Conservation (phyloP, 1,140 invertebrate genomes). For the Uloborus diversus region DNA sequence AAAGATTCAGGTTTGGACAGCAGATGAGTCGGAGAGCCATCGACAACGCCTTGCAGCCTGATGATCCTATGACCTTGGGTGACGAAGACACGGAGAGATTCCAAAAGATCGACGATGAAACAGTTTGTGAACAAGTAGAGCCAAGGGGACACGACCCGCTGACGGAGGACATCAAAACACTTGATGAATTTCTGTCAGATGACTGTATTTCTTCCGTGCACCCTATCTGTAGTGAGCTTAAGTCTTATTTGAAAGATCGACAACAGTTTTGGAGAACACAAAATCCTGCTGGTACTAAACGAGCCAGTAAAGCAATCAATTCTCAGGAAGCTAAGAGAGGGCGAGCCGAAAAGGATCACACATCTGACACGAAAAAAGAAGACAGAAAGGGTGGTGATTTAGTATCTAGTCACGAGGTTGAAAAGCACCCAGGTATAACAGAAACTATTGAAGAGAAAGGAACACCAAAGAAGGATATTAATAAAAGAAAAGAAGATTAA, state of each 20-base stretch:
- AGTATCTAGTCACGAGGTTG: no score
- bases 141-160: neutral
- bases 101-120: neutral
- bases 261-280: constrained; percentile 3
- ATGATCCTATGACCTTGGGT: neutral
- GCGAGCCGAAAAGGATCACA: no score
- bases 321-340: no score
- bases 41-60: neutral
- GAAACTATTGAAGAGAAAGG: no score
- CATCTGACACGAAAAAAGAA: no score
- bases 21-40: constrained; percentile 14
- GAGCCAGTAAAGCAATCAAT: no score
- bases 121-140: neutral
- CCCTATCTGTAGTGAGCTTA: neutral
- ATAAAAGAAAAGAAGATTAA: no score
- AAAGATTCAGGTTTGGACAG: neutral
- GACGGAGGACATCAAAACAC: neutral
- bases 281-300: no score
- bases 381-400: no score
- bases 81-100: neutral
- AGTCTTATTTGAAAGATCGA: neutral
- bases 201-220: neutral
- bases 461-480: no score
- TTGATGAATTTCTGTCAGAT: neutral
- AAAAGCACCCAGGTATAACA: no score